Evolutionary conservation across 2,113 vertebrate genomes (phyloP), one percentile per base, ranked within the genome.

Genomic region (Daphoenositta chrysoptera): DNA sequence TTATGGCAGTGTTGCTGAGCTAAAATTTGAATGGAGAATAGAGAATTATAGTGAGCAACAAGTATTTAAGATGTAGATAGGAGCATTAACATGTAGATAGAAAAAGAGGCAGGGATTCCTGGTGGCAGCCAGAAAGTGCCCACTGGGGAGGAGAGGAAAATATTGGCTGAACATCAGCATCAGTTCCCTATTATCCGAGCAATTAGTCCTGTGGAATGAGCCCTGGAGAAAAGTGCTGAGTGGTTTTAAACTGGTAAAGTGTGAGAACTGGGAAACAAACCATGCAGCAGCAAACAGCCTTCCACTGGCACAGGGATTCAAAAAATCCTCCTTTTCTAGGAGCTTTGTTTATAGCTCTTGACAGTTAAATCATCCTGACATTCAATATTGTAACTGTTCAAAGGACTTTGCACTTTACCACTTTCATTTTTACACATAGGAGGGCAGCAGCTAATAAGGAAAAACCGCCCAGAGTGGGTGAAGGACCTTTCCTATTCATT

Each of bases 171-270:
- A 83, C 76, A 94, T 92, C 92, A 92, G 58, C 85, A 92, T 90
- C 93, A 87, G 79, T 71, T 92, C 91, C 76, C 72, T 87, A 77
- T 89, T 92, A 92, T 89, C 72, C 6, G 5, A 96, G 80, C 90
- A 95, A 95, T 96, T 96, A 97, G 93, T 48, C 83, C 83, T 75
- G 85, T 86, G 81, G 88, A 95, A 95, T 51, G 90, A 95, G 83
- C 79, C 78, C 88, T 95, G 83, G 76, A 33, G 72, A 44, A 92
- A 95, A 87, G 51, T 45, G 76, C 71, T 83, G 83, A 82, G 56
- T 84, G 79, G n/a, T 77, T 91, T 91, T 73, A 77, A 86, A 70
- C 54, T 37, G 71, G 42, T 83, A 13, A 45, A 76, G 58, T 13
- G 42, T 30, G 58, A 94, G 85, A 90, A 57, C 35, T 39, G 75